A percentile compares a stretch with the other conserved stretches of the same genome.
Evolutionary conservation across 1,140 invertebrate species (phyloP).

Genomic region (Anoplolepis gracilipes): DNA sequence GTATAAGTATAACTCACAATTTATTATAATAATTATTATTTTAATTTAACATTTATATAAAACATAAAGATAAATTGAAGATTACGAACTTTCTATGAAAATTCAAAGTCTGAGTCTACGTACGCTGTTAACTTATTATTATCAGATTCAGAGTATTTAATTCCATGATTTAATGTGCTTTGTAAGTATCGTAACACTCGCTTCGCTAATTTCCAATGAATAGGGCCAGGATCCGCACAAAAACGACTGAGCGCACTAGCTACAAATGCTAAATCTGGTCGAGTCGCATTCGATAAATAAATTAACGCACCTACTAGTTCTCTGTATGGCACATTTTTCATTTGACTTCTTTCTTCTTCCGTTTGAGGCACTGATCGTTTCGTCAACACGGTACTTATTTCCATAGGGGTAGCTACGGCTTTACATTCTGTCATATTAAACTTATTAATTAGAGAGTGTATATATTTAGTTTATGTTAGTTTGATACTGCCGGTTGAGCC

Average conservation of each 20-base stretch:
- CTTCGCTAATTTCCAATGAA: slow-evolving; percentile 3
- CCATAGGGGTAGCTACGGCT: slow-evolving; percentile 68
- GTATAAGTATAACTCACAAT: too few relatives aligned
- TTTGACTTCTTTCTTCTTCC: slow-evolving; percentile 27
- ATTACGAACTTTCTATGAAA: too few relatives aligned
- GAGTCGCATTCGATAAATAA: slow-evolving; percentile 81
- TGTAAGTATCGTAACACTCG: slow-evolving; percentile 31
- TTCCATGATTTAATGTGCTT: slow-evolving; percentile 24
- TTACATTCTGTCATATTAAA: slow-evolving; percentile 63
- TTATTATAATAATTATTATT: too few relatives aligned
- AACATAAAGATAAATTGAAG: too few relatives aligned
- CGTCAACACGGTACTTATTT: too few relatives aligned
- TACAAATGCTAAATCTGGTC: slow-evolving; percentile 79
- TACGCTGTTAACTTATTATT: too few relatives aligned
- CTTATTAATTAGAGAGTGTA: slow-evolving; percentile 27
- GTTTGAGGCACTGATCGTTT: too few relatives aligned
- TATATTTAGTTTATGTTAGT: slow-evolving; percentile 54
- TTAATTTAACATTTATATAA: too few relatives aligned
- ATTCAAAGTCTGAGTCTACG: too few relatives aligned
- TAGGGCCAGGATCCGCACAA: neutral
- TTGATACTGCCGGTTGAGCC: neutral
- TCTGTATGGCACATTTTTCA: slow-evolving; percentile 73
- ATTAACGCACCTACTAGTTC: slow-evolving; percentile 81
- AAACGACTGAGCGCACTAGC: neutral
- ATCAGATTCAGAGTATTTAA: too few relatives aligned